Evolutionary conservation across 2,797 vertebrate species (phyloP).

Genomic region (Hyperoplus immaculatus): DNA sequence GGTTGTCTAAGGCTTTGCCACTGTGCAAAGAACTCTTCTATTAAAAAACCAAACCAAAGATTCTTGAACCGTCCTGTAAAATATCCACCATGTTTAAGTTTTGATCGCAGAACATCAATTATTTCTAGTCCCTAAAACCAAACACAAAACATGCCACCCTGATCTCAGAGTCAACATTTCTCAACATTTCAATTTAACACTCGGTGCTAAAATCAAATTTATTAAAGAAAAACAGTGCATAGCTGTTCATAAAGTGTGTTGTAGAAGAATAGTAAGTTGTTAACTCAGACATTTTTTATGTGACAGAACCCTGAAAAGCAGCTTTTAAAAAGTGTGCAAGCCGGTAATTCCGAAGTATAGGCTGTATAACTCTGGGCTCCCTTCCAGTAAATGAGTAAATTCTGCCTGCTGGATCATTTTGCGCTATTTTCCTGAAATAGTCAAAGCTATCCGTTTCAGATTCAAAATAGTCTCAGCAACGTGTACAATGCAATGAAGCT

Average conservation of each 20-base stretch:
- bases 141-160: background rate
- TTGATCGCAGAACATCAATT: background rate
- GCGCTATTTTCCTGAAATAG: constrained; percentile 49
- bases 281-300: constrained; percentile 58
- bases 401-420: constrained; percentile 43
- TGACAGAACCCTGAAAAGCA: constrained; percentile 51
- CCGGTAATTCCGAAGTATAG: constrained; percentile 41
- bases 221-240: constrained; percentile 24
- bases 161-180: constrained; percentile 23
- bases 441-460: constrained; percentile 37
- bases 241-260: constrained; percentile 42
- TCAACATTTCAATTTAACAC: constrained; percentile 29
- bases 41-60: background rate
- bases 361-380: constrained; percentile 38
- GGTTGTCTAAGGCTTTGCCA: background rate
- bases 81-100: background rate
- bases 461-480: constrained; percentile 38
- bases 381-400: constrained; percentile 51
- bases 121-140: background rate
- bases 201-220: constrained; percentile 26
- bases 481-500: constrained; percentile 7
- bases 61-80: background rate
- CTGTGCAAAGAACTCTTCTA: background rate
- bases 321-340: constrained; percentile 56
- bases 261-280: constrained; percentile 43